A percentile compares a stretch with the other conserved stretches of the same genome.
Evolutionary conservation across 2,888 invertebrate genomes (phyloP).

Genomic region (Anoncus sp.): DNA sequence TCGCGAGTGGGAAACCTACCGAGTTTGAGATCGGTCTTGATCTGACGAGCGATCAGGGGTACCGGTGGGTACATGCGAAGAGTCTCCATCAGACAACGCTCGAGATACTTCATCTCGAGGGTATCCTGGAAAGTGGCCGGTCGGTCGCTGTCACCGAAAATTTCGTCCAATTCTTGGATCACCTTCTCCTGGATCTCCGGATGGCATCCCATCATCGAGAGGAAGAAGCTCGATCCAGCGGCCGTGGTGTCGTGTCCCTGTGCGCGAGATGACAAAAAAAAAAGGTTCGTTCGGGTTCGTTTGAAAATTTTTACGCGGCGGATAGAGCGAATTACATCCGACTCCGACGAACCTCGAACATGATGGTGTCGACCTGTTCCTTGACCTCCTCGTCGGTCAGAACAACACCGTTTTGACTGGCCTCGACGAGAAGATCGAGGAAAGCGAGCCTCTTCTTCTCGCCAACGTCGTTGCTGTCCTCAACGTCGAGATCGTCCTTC

Average conservation of each 20-base stretch:
- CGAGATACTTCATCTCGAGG: slow-evolving; percentile 92
- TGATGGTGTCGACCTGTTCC: slow-evolving; percentile 94
- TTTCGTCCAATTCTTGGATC: slow-evolving; percentile 89
- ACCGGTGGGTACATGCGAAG: slow-evolving; percentile 92
- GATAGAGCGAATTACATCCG: too few relatives aligned
- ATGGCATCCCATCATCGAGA: slow-evolving; percentile 92
- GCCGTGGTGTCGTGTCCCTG: slow-evolving; percentile 93
- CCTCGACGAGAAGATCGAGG: slow-evolving; percentile 94
- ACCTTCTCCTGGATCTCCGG: slow-evolving; percentile 91
- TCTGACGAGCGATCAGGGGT: slow-evolving; percentile 90
- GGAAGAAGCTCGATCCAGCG: slow-evolving; percentile 94
- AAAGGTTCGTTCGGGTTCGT: too few relatives aligned
- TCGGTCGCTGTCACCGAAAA: slow-evolving; percentile 91
- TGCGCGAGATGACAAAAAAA: too few relatives aligned
- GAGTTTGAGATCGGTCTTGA: slow-evolving; percentile 88
- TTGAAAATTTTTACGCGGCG: too few relatives aligned
- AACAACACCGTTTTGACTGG: slow-evolving; percentile 90
- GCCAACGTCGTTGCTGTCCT: slow-evolving; percentile 92
- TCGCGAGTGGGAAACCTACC: too few relatives aligned
- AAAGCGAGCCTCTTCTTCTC: slow-evolving; percentile 94
- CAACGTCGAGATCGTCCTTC: slow-evolving; percentile 92
- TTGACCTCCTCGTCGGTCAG: slow-evolving; percentile 92
- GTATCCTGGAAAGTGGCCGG: slow-evolving; percentile 91
- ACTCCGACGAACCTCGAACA: slow-evolving; percentile 97
- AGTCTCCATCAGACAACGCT: slow-evolving; percentile 91